Evolutionary conservation across 2,888 invertebrate genomes (phyloP).

Genomic region (Drosophila lacicola): DNA sequence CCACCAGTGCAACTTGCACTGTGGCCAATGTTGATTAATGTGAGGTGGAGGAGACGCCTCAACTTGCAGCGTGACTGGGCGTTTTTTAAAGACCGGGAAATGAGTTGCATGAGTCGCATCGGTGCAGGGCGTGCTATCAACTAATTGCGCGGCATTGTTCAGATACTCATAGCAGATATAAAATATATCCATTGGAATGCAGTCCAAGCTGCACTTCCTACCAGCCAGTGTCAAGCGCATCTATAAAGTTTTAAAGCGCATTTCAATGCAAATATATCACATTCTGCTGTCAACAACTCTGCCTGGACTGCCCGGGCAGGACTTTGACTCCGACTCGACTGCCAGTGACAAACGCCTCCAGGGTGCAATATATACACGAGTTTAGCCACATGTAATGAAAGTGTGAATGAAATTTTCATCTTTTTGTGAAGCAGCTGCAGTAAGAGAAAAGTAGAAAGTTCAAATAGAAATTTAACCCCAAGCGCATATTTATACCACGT

Average conservation of each 20-base stretch:
- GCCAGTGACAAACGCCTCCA: constrained; percentile 65
- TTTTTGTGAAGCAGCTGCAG: constrained; percentile 28
- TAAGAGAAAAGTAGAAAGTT: constrained; percentile 65
- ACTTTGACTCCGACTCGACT: constrained; percentile 20
- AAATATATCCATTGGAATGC: constrained; percentile 44
- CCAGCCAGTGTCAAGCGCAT: constrained; percentile 6
- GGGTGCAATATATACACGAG: constrained; percentile 69
- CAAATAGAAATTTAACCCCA: constrained; percentile 76
- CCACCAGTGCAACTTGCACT: constrained; percentile 38
- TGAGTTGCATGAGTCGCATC: constrained; percentile 62
- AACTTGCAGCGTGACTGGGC: constrained; percentile 72
- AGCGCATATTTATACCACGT: constrained; percentile 74
- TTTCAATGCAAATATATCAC: constrained; percentile 52
- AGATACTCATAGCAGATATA: constrained; percentile 33
- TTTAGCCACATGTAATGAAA: constrained; percentile 68
- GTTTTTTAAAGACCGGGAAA: constrained; percentile 59
- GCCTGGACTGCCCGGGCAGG: constrained; percentile 13
- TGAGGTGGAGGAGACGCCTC: constrained; percentile 32
- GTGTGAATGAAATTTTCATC: constrained; percentile 70
- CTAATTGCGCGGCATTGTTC: constrained; percentile 69
- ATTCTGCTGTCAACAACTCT: background rate
- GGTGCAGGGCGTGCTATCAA: constrained; percentile 50
- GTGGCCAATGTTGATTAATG: constrained; percentile 76
- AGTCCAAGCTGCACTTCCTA: constrained; percentile 27
- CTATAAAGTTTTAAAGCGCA: constrained; percentile 46